phyloP scores from a whole-genome alignment of 1,140 invertebrate genomes.

The Platorchestia sp. region DNA sequence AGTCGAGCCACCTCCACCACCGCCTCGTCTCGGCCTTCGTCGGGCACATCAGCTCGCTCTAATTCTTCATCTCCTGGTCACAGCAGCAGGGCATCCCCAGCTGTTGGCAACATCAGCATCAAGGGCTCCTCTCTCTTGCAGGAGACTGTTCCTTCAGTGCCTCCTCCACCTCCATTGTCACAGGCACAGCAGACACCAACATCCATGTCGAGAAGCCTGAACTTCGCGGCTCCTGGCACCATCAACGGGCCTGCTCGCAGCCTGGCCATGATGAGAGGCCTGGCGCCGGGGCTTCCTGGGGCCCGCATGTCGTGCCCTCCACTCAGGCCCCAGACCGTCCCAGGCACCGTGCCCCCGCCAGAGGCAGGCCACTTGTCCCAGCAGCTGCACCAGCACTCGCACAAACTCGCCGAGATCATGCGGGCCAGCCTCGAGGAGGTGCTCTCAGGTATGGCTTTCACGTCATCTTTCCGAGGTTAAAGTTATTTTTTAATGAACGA shows the following conservation, averaged over 20 bases:
- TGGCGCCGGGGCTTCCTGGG: conserved; percentile 12
- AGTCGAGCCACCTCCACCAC: conserved; percentile 21
- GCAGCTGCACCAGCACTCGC: conserved; percentile 69
- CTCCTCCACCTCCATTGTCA: conserved; percentile 35
- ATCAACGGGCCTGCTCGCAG: conserved; percentile 14
- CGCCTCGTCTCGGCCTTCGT: conserved; percentile 37
- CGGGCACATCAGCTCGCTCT: conserved; percentile 26
- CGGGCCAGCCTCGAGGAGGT: conserved; percentile 76
- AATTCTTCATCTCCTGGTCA: conserved; percentile 34
- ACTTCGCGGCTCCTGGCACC: conserved; percentile 15
- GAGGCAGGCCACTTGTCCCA: conserved; percentile 73
- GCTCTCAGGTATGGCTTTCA: conserved; percentile 71
- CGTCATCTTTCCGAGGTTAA: too few species aligned
- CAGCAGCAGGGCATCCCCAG: conserved; percentile 34
- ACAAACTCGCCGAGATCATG: conserved; percentile 74
- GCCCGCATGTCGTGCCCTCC: not conserved
- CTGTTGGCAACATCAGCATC: conserved; percentile 25
- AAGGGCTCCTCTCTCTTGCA: conserved; percentile 41
- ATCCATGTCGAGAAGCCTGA: not conserved
- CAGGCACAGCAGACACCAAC: conserved; percentile 17
- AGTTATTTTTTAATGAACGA: too few species aligned
- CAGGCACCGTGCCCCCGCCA: conserved; percentile 67
- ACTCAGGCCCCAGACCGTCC: not conserved
- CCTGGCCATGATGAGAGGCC: conserved; percentile 13
- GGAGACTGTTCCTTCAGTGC: conserved; percentile 3